Evolutionary conservation across 2,888 invertebrate genomes (phyloP), one percentile per base, ranked within the genome.

Genomic region (Amiota minor): DNA sequence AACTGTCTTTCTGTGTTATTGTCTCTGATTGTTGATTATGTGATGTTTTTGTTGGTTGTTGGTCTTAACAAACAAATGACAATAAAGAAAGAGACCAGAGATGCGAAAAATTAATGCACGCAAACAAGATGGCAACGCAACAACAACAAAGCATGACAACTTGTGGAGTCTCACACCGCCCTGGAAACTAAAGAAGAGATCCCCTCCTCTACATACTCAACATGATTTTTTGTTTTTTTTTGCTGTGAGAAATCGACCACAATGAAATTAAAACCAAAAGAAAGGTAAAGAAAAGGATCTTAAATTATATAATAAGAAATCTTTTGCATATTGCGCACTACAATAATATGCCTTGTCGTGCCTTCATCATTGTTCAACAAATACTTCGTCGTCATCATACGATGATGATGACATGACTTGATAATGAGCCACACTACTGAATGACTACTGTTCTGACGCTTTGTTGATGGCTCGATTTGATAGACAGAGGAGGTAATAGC

Each of bases 1-100:
- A 78, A 80, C 76, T 80, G 81, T 78, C 74, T 81, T 76, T 35
- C 75, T 72, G 71, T 73, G 74, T 23, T 35, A 55, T 53, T 45
- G 55, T 69, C 10, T 10, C 35, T 35, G 35, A 6, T 35, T 35
- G 35, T 35, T 35, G 35, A 8, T 35, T 35, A 35, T 35, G 35
- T 35, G 35, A 35, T 35, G 35, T 35, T 35, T 35, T 35, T 35
- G 35, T 35, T 35, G 35, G n/a, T 12, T 49, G 18, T 46, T 23
- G 11, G 50, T 50, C 20, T 67, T 20, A 47, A 14, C 47, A 18
- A 23, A 20, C 18, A 59, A 45, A 73, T 73, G 65, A 75, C 74
- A 80, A 77, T 74, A 74, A 77, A 74, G 72, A 74, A 68, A 55
- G 46, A 56, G 64, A 70, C 64, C 72, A 73, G 74, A 20, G 47